Evolutionary conservation across 2,888 invertebrate genomes (phyloP).

Genomic region (Orthosia gracilis): DNA sequence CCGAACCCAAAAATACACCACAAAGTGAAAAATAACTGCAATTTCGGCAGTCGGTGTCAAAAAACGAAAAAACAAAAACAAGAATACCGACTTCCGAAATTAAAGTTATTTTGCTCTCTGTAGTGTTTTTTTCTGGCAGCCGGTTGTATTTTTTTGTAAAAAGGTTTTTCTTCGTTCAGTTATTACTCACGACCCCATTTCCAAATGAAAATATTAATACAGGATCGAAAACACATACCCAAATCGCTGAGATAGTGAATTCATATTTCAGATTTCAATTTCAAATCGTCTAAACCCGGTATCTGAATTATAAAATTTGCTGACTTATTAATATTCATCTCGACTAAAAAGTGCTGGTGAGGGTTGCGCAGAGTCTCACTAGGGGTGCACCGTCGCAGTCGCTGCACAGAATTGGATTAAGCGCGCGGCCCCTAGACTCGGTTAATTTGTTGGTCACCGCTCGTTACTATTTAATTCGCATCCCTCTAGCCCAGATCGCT

Average conservation of each 20-base stretch:
- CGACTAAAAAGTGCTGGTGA: conserved; percentile 57
- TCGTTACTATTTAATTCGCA: conserved; percentile 79
- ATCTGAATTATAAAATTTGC: conserved; percentile 61
- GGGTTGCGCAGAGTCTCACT: conserved; percentile 20
- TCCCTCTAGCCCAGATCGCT: conserved; percentile 65
- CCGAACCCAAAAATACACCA: no score
- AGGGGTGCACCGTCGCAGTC: conserved; percentile 46
- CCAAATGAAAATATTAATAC: not conserved
- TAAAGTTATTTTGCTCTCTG: no score
- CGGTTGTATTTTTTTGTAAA: no score
- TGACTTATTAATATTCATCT: conserved; percentile 62
- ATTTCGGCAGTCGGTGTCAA: no score
- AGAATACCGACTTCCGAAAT: no score
- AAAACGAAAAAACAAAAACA: no score
- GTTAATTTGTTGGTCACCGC: conserved; percentile 81
- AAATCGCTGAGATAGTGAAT: conserved; percentile 35
- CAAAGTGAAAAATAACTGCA: no score
- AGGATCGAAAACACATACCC: not conserved
- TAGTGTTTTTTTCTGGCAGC: no score
- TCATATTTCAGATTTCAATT: conserved; percentile 37
- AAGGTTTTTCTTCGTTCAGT: not conserved
- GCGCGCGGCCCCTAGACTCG: conserved; percentile 70
- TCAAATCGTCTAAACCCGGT: conserved; percentile 47
- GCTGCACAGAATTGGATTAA: conserved; percentile 75
- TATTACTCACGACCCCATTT: not conserved